phyloP scores from a whole-genome alignment of 2,113 vertebrate genomes.

The Lutjanus erythropterus region DNA sequence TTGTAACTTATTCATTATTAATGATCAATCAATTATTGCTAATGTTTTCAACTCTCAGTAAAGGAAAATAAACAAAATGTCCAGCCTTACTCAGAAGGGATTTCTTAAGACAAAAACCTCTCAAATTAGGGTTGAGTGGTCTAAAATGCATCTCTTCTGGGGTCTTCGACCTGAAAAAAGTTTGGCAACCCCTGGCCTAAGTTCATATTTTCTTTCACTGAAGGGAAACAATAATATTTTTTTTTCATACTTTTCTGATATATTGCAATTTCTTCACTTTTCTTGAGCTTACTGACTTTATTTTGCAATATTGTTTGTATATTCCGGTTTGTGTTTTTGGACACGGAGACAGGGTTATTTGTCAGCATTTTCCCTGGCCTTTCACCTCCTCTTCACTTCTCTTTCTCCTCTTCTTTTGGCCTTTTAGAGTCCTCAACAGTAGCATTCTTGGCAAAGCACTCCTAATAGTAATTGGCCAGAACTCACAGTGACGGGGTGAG shows the following conservation, averaged over 20 bases:
- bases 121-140: no score
- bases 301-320: not conserved
- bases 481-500: constrained; percentile 76
- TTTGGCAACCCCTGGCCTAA: no score
- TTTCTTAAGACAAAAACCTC: no score
- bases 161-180: no score
- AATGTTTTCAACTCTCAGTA: no score
- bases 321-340: not conserved
- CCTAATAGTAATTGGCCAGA: constrained; percentile 73
- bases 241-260: not conserved
- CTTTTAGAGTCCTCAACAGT: constrained; percentile 53
- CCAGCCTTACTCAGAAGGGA: no score
- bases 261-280: not conserved
- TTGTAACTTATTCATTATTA: no score
- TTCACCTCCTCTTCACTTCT: constrained; percentile 10
- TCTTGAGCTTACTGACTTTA: not conserved
- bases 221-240: no score
- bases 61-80: no score
- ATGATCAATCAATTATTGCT: no score
- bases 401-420: constrained; percentile 10
- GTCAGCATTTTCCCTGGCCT: constrained; percentile 1
- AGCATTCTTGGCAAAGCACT: constrained; percentile 50
- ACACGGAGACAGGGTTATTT: constrained; percentile 14
- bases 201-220: not conserved
- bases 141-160: no score